A percentile compares a stretch with the other conserved stretches of the same genome.
These are phyloP conservation scores for Calyptommatus sinebrachiatus DNA, from an alignment of 2,113 vertebrate genomes.

Conservation along the genomic window DNA sequence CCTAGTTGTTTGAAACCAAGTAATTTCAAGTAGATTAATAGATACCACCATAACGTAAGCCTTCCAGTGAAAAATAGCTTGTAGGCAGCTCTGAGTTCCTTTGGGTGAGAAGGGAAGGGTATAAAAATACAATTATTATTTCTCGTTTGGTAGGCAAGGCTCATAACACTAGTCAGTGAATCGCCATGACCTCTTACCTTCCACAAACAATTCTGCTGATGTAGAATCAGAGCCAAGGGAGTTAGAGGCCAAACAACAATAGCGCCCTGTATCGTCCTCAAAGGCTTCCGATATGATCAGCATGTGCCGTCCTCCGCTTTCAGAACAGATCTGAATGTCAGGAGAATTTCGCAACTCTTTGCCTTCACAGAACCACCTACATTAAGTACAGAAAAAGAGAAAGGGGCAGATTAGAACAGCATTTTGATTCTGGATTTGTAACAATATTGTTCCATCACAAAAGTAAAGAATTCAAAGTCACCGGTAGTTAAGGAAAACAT, in stretches of 20 bases:
- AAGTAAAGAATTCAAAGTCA: neutral
- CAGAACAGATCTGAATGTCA: constrained; percentile 86
- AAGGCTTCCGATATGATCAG: constrained; percentile 94
- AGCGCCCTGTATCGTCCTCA: constrained; percentile 96
- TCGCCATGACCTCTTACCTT: constrained; percentile 77
- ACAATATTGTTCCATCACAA: constrained; percentile 6
- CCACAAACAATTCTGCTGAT: constrained; percentile 95
- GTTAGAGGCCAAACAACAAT: constrained; percentile 94
- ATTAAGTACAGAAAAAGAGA: constrained; percentile 44
- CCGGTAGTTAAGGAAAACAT: neutral
- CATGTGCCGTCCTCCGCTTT: constrained; percentile 83
- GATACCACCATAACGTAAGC: too few relatives aligned
- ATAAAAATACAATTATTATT: too few relatives aligned
- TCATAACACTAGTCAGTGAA: too few relatives aligned
- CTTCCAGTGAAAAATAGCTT: too few relatives aligned
- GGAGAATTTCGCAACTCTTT: constrained; percentile 88
- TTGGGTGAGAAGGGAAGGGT: too few relatives aligned
- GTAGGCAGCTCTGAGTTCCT: too few relatives aligned
- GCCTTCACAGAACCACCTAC: constrained; percentile 98
- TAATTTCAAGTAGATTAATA: too few relatives aligned
- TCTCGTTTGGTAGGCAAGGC: too few relatives aligned
- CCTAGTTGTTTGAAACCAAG: too few relatives aligned
- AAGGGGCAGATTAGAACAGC: constrained; percentile 5
- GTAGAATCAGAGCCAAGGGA: constrained; percentile 88
- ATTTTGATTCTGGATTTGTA: too few relatives aligned